Evolutionary conservation across 1,140 invertebrate genomes (phyloP).

Genomic region (Battus philenor): DNA sequence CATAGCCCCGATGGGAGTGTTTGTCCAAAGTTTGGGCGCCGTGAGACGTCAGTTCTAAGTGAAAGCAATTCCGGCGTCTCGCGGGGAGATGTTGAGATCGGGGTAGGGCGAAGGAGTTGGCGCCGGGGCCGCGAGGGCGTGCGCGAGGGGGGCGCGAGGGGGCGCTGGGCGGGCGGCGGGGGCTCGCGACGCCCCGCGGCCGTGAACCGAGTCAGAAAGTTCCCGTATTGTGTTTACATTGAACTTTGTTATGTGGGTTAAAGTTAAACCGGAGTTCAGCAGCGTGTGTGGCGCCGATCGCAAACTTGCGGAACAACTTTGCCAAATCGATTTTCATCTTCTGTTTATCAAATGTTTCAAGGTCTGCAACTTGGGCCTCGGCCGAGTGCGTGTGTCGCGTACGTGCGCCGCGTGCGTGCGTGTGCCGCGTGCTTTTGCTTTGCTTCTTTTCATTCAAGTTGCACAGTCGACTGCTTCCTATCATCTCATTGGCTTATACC

Average conservation of each 20-base stretch:
- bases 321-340: slow-evolving; percentile 70
- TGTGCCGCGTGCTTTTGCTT: too few species aligned
- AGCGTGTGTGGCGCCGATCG: slow-evolving; percentile 64
- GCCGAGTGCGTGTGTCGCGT: not conserved
- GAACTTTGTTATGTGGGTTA: slow-evolving; percentile 76
- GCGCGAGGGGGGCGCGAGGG: slow-evolving; percentile 20
- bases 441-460: not conserved
- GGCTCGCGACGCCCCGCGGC: slow-evolving; percentile 46
- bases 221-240: slow-evolving; percentile 74
- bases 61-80: slow-evolving; percentile 23
- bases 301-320: slow-evolving; percentile 68
- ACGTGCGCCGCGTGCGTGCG: too few species aligned
- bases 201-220: slow-evolving; percentile 71
- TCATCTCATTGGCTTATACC: not conserved
- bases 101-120: slow-evolving; percentile 14
- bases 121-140: slow-evolving; percentile 20
- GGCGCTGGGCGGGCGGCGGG: slow-evolving; percentile 17
- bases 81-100: slow-evolving; percentile 24
- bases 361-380: slow-evolving; percentile 31
- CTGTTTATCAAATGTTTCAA: slow-evolving; percentile 70
- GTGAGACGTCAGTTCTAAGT: slow-evolving; percentile 10
- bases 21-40: slow-evolving; percentile 9
- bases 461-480: not conserved
- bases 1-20: not conserved
- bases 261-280: slow-evolving; percentile 72